Evolutionary conservation across 1,140 invertebrate species (phyloP).

Genomic region (Panulirus ornatus): DNA sequence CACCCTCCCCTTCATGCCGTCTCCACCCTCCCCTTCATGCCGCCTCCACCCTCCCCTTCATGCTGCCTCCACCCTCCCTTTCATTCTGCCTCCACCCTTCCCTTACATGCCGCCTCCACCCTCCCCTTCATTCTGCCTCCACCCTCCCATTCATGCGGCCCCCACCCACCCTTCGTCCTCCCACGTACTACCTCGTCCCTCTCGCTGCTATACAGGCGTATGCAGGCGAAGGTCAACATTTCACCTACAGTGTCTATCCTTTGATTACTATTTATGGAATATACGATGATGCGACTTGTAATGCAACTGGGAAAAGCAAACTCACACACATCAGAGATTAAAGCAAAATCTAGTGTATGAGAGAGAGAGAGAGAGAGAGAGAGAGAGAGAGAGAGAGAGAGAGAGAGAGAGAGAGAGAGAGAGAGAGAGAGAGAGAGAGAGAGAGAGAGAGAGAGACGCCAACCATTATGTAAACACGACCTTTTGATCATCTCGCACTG

Average conservation of each 20-base stretch:
- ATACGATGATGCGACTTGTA: too few species aligned
- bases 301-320: too few species aligned
- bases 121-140: background rate
- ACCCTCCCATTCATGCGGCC: background rate
- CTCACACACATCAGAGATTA: too few species aligned
- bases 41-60: conserved; percentile 19
- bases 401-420: conserved; percentile 32
- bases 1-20: background rate
- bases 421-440: conserved; percentile 21
- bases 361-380: too few species aligned
- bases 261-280: too few species aligned
- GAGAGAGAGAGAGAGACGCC: conserved; percentile 45
- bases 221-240: too few species aligned
- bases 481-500: too few species aligned
- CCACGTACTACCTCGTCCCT: too few species aligned
- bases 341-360: background rate
- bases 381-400: conserved; percentile 34
- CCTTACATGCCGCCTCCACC: background rate
- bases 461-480: too few species aligned
- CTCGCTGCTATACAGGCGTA: too few species aligned
- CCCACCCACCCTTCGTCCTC: background rate
- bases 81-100: background rate
- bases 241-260: too few species aligned
- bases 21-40: background rate
- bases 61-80: conserved; percentile 1